phyloP scores from a whole-genome alignment of 2,113 vertebrate species.

The Lepus timidus region DNA sequence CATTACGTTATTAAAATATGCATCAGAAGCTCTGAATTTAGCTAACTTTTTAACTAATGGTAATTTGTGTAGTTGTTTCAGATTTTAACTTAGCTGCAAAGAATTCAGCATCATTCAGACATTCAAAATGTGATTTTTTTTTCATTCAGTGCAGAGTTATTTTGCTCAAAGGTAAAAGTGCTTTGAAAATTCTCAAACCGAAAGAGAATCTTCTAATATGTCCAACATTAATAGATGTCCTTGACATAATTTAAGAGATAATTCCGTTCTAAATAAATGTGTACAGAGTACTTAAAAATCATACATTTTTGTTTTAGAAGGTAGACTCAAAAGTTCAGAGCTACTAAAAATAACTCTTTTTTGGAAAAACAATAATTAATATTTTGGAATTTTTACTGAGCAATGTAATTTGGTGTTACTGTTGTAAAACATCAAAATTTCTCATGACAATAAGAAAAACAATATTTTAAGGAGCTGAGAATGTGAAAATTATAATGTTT shows the following conservation, averaged over 20 bases:
- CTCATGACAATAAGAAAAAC: background rate
- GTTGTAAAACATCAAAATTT: background rate
- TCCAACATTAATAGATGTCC: constrained; percentile 82
- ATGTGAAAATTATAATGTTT: background rate
- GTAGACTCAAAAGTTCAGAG: constrained; percentile 28
- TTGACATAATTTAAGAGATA: constrained; percentile 76
- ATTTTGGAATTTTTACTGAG: constrained; percentile 22
- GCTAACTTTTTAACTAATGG: constrained; percentile 81
- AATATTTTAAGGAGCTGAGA: background rate
- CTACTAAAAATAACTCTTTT: background rate
- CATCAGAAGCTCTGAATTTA: constrained; percentile 81
- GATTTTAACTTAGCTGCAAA: constrained; percentile 79
- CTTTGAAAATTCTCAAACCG: constrained; percentile 80
- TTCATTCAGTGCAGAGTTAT: constrained; percentile 80
- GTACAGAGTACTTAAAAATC: constrained; percentile 47
- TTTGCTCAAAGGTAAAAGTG: constrained; percentile 85
- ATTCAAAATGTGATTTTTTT: constrained; percentile 78
- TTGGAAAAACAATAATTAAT: background rate
- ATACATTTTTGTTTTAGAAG: background rate
- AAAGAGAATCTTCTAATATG: constrained; percentile 82
- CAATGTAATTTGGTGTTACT: background rate
- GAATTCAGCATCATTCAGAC: constrained; percentile 64
- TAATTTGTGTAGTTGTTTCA: constrained; percentile 77
- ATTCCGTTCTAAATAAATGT: constrained; percentile 76
- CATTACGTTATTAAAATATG: constrained; percentile 85